Evolutionary conservation across 1,140 invertebrate species (phyloP), one percentile per base, ranked within the genome.

Genomic region (Drosophila bifasciata): DNA sequence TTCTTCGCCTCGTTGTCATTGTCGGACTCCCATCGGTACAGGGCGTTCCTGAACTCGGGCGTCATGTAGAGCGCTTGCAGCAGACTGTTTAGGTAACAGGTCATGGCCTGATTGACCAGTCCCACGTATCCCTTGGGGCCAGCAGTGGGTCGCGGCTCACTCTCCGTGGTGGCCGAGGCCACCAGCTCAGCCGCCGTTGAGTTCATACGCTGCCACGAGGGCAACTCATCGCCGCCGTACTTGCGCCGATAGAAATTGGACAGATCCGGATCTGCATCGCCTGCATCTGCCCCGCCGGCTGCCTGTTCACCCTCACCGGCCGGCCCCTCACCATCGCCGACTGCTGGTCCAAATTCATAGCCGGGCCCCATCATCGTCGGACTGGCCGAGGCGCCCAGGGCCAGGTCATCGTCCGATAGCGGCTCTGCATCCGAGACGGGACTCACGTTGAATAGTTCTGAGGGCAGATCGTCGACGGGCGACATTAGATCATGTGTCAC

Each of bases 71-170:
- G 92, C 1, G 96, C 96, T 92, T 98, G 97, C 1, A 98, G 92
- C 21, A 98, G 92, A 92, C 96, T 97, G 90, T 98, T 98, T 11
- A 98, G 93, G 90, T 98, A 98, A 91, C 97, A 98, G 1, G 97
- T 98, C 97, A 98, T 98, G 1, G 97, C 97, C 92, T 98, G 97
- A 92, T 98, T 98, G 0, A 98, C 96, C 32, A 98, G 92, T 39
- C 97, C 97, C 7, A 97, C 96, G 92, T 96, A 97, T 92, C 95
- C 93, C 45, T 71, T 62, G 6, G 74, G 62, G 2, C 68, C 50
- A 4, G 76, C 51, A 55, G 70, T 68, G 16, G 44, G 55, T 7
- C 41, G 53, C 17, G 16, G 17, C 28, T 44, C 49, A n/a, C 15
- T 3, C 11, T 83, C 84, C 0, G 70, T 76, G 13, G 72, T 81